A percentile compares a stretch with the other conserved stretches of the same genome.
phyloP scores from a whole-genome alignment of 2,888 invertebrate species.

The Cataglyphis altisquamis region DNA sequence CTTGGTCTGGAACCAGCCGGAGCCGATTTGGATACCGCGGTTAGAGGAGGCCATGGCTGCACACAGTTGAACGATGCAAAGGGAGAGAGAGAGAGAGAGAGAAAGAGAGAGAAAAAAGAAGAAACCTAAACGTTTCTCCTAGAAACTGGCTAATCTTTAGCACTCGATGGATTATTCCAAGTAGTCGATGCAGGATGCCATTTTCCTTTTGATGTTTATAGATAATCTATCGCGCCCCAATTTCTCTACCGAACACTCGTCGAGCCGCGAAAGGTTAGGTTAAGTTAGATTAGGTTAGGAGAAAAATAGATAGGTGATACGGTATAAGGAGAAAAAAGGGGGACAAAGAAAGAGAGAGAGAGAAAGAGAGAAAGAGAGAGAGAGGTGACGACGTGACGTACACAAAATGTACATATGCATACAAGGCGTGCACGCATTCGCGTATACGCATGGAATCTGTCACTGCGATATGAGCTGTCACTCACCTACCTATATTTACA shows the following conservation, averaged over 20 bases:
- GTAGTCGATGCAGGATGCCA: constrained; percentile 31
- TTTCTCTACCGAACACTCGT: constrained; percentile 24
- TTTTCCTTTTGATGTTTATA: constrained; percentile 29
- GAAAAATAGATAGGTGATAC: background rate
- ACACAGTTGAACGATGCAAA: constrained; percentile 69
- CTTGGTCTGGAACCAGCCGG: constrained; percentile 99
- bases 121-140: background rate
- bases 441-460: background rate
- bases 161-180: constrained; percentile 11
- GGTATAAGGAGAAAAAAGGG: no score
- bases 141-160: background rate
- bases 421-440: background rate
- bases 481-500: constrained; percentile 13
- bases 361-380: background rate
- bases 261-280: constrained; percentile 39
- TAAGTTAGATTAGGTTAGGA: constrained; percentile 29
- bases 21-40: constrained; percentile 96
- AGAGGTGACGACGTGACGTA: background rate
- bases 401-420: background rate
- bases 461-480: background rate
- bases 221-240: constrained; percentile 28
- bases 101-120: no score
- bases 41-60: constrained; percentile 93
- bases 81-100: constrained; percentile 75
- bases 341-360: background rate